phyloP scores from a whole-genome alignment of 2,888 invertebrate genomes.

The Limnephilus lunatus region DNA sequence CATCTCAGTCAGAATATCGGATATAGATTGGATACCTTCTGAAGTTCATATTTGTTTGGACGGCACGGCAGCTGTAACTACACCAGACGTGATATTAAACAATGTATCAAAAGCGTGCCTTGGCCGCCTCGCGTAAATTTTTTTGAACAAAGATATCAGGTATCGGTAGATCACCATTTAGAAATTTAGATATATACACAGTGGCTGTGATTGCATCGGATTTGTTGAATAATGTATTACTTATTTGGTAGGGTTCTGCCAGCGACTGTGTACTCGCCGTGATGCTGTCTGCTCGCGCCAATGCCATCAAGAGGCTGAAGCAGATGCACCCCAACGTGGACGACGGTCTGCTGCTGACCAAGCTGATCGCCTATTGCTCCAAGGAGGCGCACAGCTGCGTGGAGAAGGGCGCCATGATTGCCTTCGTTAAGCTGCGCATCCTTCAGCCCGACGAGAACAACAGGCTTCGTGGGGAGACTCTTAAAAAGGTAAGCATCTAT shows the following conservation, averaged over 20 bases:
- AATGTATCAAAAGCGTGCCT: not conserved
- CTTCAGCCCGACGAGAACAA: conserved; percentile 92
- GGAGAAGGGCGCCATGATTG: conserved; percentile 96
- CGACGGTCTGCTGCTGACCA: conserved; percentile 92
- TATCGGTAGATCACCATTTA: too few relatives aligned
- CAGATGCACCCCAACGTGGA: conserved; percentile 91
- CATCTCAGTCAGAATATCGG: too few relatives aligned
- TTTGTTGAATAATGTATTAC: not conserved
- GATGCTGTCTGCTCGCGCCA: conserved; percentile 94
- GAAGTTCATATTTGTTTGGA: too few relatives aligned
- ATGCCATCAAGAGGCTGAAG: conserved; percentile 90
- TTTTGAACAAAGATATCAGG: too few relatives aligned
- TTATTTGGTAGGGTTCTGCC: conserved; percentile 87
- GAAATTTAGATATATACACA: not conserved
- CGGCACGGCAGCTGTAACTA: not conserved
- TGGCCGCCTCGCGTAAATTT: too few relatives aligned
- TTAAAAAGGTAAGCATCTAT: conserved; percentile 80
- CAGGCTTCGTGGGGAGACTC: conserved; percentile 86
- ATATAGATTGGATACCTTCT: too few relatives aligned
- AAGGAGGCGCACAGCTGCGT: conserved; percentile 95
- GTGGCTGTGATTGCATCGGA: not conserved
- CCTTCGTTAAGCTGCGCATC: conserved; percentile 92
- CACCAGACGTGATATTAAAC: not conserved
- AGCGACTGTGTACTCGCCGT: conserved; percentile 96
- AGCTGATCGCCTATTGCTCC: conserved; percentile 95